These are phyloP conservation scores for Tetramorium simillimum DNA, from an alignment of 1,140 invertebrate genomes.

Conservation along the genomic window DNA sequence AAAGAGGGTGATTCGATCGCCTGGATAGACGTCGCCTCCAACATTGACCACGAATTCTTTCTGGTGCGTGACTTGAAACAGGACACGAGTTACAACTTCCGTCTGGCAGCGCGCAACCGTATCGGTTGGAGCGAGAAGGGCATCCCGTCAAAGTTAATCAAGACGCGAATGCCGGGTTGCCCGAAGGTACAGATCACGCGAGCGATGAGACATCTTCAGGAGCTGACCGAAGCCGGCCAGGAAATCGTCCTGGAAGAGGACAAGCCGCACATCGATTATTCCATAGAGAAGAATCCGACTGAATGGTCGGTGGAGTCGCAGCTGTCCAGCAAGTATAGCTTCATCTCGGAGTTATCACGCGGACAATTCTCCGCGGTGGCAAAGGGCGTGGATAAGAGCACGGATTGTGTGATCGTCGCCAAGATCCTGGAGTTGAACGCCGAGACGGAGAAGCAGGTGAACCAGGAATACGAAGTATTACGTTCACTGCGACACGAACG, in stretches of 20 bases:
- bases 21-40: conserved; percentile 95
- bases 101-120: conserved; percentile 94
- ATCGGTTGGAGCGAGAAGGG: conserved; percentile 97
- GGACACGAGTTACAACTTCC: conserved; percentile 94
- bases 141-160: conserved; percentile 89
- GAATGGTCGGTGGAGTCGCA: conserved; percentile 89
- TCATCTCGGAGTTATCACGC: conserved; percentile 92
- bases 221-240: conserved; percentile 92
- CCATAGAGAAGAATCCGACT: conserved; percentile 90
- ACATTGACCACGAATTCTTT: conserved; percentile 98
- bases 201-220: conserved; percentile 93
- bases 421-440: conserved; percentile 92
- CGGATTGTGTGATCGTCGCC: conserved; percentile 90
- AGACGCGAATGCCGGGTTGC: conserved; percentile 89
- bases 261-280: conserved; percentile 89
- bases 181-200: conserved; percentile 91
- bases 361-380: conserved; percentile 94
- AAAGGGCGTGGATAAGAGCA: conserved; percentile 92
- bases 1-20: conserved; percentile 91
- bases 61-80: conserved; percentile 92
- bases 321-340: conserved; percentile 91
- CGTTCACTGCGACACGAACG: conserved; percentile 93
- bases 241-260: conserved; percentile 88
- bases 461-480: conserved; percentile 93
- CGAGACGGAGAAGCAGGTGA: conserved; percentile 88